Evolutionary conservation across 2,888 invertebrate genomes (phyloP).

Genomic region (Cheilosia variabilis): DNA sequence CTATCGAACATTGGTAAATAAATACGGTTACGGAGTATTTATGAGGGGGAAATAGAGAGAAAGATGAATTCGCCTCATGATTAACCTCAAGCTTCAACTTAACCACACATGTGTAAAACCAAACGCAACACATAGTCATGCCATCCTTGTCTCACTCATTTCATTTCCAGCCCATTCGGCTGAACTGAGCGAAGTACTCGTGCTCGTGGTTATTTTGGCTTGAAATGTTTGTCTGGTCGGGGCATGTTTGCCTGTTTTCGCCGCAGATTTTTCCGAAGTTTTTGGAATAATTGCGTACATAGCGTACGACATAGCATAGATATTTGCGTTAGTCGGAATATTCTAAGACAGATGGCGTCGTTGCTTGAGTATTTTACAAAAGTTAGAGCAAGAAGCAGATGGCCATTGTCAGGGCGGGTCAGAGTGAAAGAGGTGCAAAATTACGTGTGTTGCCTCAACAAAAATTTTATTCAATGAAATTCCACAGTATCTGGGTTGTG

Average conservation of each 20-base stretch:
- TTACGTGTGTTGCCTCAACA: slow-evolving; percentile 68
- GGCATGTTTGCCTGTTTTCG: slow-evolving; percentile 63
- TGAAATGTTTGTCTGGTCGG: slow-evolving; percentile 41
- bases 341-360: slow-evolving; percentile 72
- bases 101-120: slow-evolving; percentile 24
- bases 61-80: slow-evolving; percentile 58
- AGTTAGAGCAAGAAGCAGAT: slow-evolving; percentile 48
- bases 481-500: slow-evolving; percentile 74
- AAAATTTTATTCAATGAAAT: slow-evolving; percentile 73
- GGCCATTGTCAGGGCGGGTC: slow-evolving; percentile 7
- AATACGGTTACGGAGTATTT: too few relatives aligned
- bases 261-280: slow-evolving; percentile 68
- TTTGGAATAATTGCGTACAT: slow-evolving; percentile 71
- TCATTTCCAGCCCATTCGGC: slow-evolving; percentile 3
- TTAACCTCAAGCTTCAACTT: not conserved
- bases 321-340: slow-evolving; percentile 71
- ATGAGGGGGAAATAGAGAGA: slow-evolving; percentile 24
- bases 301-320: slow-evolving; percentile 61
- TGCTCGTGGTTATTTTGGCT: slow-evolving; percentile 48
- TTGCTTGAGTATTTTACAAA: slow-evolving; percentile 12
- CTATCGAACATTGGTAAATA: too few relatives aligned
- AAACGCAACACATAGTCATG: slow-evolving; percentile 14
- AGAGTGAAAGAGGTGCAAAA: slow-evolving; percentile 45
- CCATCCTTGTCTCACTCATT: slow-evolving; percentile 16
- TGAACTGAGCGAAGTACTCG: slow-evolving; percentile 57